These are phyloP conservation scores for Ditula angustiorana DNA, from an alignment of 2,888 invertebrate genomes.

Conservation along the genomic window DNA sequence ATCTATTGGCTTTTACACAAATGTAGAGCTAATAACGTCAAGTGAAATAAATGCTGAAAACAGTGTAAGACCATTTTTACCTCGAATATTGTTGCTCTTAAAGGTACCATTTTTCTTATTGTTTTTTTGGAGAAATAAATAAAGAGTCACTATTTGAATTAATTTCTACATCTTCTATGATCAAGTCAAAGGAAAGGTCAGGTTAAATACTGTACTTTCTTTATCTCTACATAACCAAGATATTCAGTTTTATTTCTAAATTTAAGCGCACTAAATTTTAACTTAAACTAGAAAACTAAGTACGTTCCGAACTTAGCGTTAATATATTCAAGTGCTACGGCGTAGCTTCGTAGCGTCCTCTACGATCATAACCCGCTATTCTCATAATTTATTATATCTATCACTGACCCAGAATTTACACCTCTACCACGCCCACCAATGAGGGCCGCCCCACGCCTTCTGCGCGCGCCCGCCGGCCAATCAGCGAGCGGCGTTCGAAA, in stretches of 20 bases:
- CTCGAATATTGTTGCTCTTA: too few species aligned
- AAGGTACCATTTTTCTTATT: too few species aligned
- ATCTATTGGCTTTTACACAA: too few species aligned
- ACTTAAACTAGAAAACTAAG: constrained; percentile 22
- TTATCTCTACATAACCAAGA: too few species aligned
- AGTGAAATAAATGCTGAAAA: too few species aligned
- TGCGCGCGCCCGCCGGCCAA: constrained; percentile 75
- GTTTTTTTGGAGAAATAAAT: too few species aligned
- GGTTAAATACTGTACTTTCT: too few species aligned
- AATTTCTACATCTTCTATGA: too few species aligned
- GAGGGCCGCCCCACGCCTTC: constrained; percentile 73
- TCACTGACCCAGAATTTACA: constrained; percentile 69
- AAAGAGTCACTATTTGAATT: too few species aligned
- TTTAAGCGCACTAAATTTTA: constrained; percentile 7
- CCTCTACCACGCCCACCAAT: constrained; percentile 75
- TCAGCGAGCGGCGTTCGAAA: constrained; percentile 66
- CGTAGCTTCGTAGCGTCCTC: constrained; percentile 68
- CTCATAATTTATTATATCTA: constrained; percentile 45
- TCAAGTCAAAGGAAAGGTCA: too few species aligned
- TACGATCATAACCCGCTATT: constrained; percentile 40
- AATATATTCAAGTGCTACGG: constrained; percentile 56
- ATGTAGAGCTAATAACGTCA: too few species aligned
- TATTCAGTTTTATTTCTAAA: neutral
- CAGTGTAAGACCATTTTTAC: too few species aligned
- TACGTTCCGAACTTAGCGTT: constrained; percentile 10